These are phyloP conservation scores for Nephrotoma appendiculata DNA, from an alignment of 2,888 invertebrate genomes.

Conservation along the genomic window DNA sequence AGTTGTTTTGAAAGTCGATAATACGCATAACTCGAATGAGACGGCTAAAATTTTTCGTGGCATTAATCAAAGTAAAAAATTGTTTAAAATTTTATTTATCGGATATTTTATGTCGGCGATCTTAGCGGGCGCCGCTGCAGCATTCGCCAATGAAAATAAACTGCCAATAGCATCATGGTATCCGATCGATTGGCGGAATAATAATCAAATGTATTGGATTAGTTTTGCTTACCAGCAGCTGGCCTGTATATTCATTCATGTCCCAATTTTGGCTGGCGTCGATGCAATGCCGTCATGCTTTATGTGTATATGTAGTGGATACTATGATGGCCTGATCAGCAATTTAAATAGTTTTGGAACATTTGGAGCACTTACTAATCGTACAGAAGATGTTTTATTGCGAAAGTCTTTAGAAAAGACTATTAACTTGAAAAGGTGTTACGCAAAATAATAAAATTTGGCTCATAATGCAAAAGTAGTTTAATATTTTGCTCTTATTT, in stretches of 20 bases:
- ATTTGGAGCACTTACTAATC: background rate
- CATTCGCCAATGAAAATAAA: background rate
- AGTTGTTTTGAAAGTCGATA: background rate
- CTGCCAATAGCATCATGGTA: constrained; percentile 6
- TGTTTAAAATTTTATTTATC: background rate
- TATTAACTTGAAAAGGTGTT: background rate
- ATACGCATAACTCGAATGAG: background rate
- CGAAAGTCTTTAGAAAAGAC: background rate
- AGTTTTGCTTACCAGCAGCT: background rate
- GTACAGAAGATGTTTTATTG: background rate
- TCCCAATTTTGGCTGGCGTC: background rate
- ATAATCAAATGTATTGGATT: constrained; percentile 1
- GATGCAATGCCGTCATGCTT: constrained; percentile 1
- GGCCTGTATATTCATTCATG: background rate
- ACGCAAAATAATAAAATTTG: background rate
- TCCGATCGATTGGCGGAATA: constrained; percentile 7
- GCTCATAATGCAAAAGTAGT: too few relatives aligned
- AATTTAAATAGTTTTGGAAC: background rate
- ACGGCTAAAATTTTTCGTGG: background rate
- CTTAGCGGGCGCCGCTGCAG: background rate
- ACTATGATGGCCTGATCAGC: background rate
- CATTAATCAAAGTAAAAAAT: background rate
- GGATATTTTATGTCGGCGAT: background rate
- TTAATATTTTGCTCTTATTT: background rate
- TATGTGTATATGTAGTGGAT: background rate